Evolutionary conservation across 2,888 invertebrate species (phyloP), one percentile per base, ranked within the genome.

Genomic region (Sphinx pinastri): DNA sequence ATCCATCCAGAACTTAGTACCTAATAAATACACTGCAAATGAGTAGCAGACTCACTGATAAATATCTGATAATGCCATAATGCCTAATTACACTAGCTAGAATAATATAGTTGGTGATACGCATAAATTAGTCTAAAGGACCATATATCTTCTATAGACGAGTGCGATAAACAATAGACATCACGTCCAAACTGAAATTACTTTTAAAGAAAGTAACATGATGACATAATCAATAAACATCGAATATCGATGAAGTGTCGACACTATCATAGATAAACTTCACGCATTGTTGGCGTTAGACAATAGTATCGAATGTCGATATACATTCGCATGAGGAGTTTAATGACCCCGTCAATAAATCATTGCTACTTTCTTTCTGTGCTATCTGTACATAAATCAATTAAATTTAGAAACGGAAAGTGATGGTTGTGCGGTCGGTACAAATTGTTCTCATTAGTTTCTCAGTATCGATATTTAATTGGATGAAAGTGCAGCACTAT

Each of bases 301-400:
- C 78, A 80, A 79, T 75, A 68, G 74, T 75, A 79, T 81, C 75
- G 52, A 58, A 45, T 14, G 69, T 73, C 67, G 68, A 55, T 55
- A 55, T 19, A 69, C 71, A 76, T 79, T 77, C 75, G 75, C 76
- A 74, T 84, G 83, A 86, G 87, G 84, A 86, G 86, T 85, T 76
- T 78, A 81, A 76, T 80, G 80, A 79, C 76, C 78, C 72, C 19
- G 2, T 47, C 19, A 63, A 63, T 63, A 57, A 68, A 68, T 67
- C 55, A 70, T 67, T 72, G 66, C 63, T 69, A 70, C 83, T 86
- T 85, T 85, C 84, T 80, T 75, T 77, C 72, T 71, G 69, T 74
- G 71, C 80, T 85, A 89, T 90, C 90, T 81, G 72, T 76, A 85
- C 88, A 87, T 83, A 85, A 89, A 92, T 91, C 92, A 90, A 91